Evolutionary conservation across 2,888 invertebrate species (phyloP), one percentile per base, ranked within the genome.

Genomic region (Ennomos erosarius): DNA sequence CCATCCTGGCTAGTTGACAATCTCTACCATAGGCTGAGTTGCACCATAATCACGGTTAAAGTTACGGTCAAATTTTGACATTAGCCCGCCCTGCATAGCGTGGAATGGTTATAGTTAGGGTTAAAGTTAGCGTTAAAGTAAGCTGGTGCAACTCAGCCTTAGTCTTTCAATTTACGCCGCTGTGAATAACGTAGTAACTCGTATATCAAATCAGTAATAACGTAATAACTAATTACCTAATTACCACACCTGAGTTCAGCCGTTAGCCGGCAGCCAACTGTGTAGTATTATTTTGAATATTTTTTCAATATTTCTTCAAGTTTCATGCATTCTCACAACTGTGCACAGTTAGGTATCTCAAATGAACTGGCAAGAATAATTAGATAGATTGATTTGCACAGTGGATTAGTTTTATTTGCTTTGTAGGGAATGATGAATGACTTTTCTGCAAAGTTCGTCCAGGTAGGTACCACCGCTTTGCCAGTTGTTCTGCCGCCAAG

Each of bases 331-430:
- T 54, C 39, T 36, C 33, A 10, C 43, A 35, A 49, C 55, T 52
- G 45, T 42, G 55, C 43, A 65, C 64, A 64, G 67, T 69, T 68
- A 66, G 42, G 42, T 38, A 45, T 53, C 49, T 45, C 65, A 59
- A 55, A 59, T 62, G 64, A 61, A 63, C 59, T 47, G 55, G 49
- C 50, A 53, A 35, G 51, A 50, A 52, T 49, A 52, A 52, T 48
- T 48, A 58, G 10, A 43, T 26, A 59, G 60, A 67, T 62, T 62
- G 64, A 64, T 64, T 36, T 60, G 50, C 54, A 60, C 49, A 57
- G 44, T 47, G 47, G 38, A 57, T 42, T 45, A 45, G 35, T 10
- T 43, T n/a, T 10, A 8, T 9, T 50, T 44, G 13, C 11, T 8
- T 40, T 38, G 9, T 9, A 34, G 6, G n/a, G 10, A 26, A 54